Evolutionary conservation across 2,797 vertebrate genomes (phyloP).

Genomic region (Chaenodraco wilsoni): DNA sequence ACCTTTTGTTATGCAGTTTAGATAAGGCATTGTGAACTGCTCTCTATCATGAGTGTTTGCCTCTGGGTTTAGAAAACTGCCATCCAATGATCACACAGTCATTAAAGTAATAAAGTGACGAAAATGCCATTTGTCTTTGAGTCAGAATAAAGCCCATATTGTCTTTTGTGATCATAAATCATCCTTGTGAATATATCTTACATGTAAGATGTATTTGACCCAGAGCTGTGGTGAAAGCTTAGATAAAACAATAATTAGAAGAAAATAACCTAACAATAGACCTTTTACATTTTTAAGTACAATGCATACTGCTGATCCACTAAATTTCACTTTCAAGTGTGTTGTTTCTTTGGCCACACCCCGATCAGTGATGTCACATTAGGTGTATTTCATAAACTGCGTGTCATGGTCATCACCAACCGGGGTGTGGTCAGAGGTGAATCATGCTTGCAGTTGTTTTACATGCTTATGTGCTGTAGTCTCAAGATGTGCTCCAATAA

Average conservation of each 20-base stretch:
- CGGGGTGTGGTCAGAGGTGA: conserved; percentile 60
- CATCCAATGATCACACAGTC: conserved; percentile 8
- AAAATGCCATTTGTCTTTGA: conserved; percentile 10
- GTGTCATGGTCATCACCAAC: conserved; percentile 26
- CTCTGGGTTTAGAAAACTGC: conserved; percentile 29
- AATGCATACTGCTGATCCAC: not conserved
- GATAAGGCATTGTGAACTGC: conserved; percentile 20
- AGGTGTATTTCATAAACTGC: conserved; percentile 37
- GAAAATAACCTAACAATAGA: not conserved
- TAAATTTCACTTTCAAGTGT: not conserved
- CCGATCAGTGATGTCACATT: conserved; percentile 25
- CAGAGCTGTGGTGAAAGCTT: not conserved
- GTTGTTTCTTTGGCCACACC: not conserved
- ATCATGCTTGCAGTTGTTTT: conserved; percentile 36
- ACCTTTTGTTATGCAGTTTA: conserved; percentile 22
- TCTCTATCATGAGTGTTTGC: conserved; percentile 26
- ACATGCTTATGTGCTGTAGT: not conserved
- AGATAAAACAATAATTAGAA: not conserved
- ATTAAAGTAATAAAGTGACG: conserved; percentile 15
- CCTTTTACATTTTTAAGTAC: not conserved
- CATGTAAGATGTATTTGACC: conserved; percentile 1
- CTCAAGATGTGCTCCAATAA: conserved; percentile 10
- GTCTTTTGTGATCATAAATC: conserved; percentile 24
- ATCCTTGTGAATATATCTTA: conserved; percentile 27
- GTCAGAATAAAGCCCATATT: conserved; percentile 9